Conservation (phyloP, 2,797 vertebrate genomes). For the Argya squamiceps region DNA sequence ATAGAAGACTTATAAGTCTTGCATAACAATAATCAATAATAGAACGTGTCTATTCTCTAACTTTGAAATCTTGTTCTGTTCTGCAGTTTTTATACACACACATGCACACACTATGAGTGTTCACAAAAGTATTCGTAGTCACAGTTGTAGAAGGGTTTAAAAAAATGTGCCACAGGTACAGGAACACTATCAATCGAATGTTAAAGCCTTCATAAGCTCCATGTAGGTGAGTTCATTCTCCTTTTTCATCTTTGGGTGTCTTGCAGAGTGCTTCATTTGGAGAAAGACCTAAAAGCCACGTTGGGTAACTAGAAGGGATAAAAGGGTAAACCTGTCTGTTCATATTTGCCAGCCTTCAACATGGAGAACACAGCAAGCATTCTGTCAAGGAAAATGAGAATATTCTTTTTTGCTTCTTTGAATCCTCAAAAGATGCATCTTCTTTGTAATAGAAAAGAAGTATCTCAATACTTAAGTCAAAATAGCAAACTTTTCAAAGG, state of each 20-base stretch:
- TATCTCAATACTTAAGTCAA: constrained; percentile 76
- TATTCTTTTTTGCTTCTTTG: constrained; percentile 71
- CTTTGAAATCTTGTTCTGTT: constrained; percentile 1
- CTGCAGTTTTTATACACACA: neutral
- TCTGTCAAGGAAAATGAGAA: constrained; percentile 76
- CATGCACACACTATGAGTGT: neutral
- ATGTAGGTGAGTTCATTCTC: constrained; percentile 47
- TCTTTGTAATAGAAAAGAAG: constrained; percentile 70
- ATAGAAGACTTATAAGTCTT: neutral
- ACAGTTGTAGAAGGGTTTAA: constrained; percentile 51
- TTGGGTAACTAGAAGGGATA: constrained; percentile 72
- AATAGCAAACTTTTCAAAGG: constrained; percentile 77
- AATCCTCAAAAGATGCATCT: constrained; percentile 75
- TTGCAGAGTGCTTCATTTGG: constrained; percentile 68
- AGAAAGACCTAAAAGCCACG: constrained; percentile 72
- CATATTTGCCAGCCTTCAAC: constrained; percentile 69
- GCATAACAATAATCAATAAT: constrained; percentile 5
- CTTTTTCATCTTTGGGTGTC: constrained; percentile 64
- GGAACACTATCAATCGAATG: constrained; percentile 62
- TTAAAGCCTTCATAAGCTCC: constrained; percentile 50
- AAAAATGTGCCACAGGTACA: constrained; percentile 26
- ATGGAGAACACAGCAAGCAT: constrained; percentile 68
- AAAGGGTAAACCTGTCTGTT: constrained; percentile 71
- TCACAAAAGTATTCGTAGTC: constrained; percentile 18
- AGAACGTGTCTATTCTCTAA: neutral